Evolutionary conservation across 2,113 vertebrate species (phyloP).

Genomic region (Paratilapia polleni): DNA sequence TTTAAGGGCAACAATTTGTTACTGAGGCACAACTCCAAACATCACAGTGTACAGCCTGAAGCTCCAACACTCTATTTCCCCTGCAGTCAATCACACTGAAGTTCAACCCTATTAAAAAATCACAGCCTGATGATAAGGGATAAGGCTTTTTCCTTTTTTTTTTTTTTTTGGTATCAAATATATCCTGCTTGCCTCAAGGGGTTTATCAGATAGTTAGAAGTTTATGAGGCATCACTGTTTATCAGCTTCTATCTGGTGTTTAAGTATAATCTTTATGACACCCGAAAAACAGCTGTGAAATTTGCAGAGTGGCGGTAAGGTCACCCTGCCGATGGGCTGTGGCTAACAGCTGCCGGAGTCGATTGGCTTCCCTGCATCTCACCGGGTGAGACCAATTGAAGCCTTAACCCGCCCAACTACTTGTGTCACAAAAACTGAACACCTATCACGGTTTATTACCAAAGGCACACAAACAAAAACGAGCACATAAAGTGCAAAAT

Average conservation of each 20-base stretch:
- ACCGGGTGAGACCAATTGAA: constrained; percentile 7
- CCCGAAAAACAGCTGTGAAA: constrained; percentile 60
- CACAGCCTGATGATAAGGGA: constrained; percentile 17
- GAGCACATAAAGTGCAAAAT: background rate
- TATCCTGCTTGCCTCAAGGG: constrained; percentile 7
- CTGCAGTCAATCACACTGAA: constrained; percentile 48
- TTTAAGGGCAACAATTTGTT: constrained; percentile 19
- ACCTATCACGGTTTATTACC: constrained; percentile 38
- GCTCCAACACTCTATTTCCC: constrained; percentile 30
- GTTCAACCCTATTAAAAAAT: constrained; percentile 44
- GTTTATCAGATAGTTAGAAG: constrained; percentile 56
- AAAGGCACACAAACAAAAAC: constrained; percentile 6
- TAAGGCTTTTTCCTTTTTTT: background rate
- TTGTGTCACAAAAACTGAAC: constrained; percentile 27
- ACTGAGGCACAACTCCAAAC: background rate
- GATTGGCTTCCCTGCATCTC: background rate
- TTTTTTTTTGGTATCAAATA: constrained; percentile 22
- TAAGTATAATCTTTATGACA: constrained; percentile 65
- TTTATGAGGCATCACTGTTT: constrained; percentile 63
- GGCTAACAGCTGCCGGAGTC: constrained; percentile 39
- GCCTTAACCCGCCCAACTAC: constrained; percentile 19
- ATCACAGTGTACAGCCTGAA: constrained; percentile 14
- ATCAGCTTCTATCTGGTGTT: constrained; percentile 61
- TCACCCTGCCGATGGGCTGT: constrained; percentile 54
- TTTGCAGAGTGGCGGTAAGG: constrained; percentile 52